Percentiles rank a stretch among this genome's conserved stretches.
Conservation (phyloP, 2,888 invertebrate genomes). For the Parnassius mnemosyne region DNA sequence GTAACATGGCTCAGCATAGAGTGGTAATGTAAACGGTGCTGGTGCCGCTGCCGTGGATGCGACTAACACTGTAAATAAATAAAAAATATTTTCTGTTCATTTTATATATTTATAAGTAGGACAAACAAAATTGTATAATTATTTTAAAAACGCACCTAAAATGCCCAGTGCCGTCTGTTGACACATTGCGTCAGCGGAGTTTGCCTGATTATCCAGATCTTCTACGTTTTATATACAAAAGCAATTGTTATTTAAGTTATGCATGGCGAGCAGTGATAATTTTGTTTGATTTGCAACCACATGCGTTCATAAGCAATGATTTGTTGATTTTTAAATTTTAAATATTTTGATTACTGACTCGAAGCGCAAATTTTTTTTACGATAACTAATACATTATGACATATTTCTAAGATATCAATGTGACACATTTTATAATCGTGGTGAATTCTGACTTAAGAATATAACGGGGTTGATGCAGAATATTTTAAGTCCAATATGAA, state of each 20-base stretch:
- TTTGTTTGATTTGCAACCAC: constrained; percentile 8
- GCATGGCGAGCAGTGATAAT: too few relatives aligned
- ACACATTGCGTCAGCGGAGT: constrained; percentile 47
- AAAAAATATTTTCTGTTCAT: background rate
- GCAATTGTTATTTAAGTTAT: background rate
- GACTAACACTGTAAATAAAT: constrained; percentile 47
- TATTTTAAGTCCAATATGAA: too few relatives aligned
- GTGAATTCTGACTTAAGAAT: too few relatives aligned
- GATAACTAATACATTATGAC: too few relatives aligned
- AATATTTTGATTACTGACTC: background rate
- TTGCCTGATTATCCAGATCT: background rate
- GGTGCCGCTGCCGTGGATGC: constrained; percentile 54
- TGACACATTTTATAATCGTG: too few relatives aligned
- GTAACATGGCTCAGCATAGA: constrained; percentile 7
- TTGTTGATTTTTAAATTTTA: background rate
- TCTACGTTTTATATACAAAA: background rate
- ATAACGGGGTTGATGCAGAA: too few relatives aligned
- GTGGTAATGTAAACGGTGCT: constrained; percentile 37
- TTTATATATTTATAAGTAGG: background rate
- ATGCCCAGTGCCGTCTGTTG: constrained; percentile 57
- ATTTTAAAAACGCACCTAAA: constrained; percentile 35
- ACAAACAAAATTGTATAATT: background rate
- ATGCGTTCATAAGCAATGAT: background rate
- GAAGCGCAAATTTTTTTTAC: background rate
- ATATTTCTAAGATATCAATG: too few relatives aligned